Percentiles rank a stretch among this genome's conserved stretches.
phyloP scores from a whole-genome alignment of 2,888 invertebrate species.

The Athalia cordata region DNA sequence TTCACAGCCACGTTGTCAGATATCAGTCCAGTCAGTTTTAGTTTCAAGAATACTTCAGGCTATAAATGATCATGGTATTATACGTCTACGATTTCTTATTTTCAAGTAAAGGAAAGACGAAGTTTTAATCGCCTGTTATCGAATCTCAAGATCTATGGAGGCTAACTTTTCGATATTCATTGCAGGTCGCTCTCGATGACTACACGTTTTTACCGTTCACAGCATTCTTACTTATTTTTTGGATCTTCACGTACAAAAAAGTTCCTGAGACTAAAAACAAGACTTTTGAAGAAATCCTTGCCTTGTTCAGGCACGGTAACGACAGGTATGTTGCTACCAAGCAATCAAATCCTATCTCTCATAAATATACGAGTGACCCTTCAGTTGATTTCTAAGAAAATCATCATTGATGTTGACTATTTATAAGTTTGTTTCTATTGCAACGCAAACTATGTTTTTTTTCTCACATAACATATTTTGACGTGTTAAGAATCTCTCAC shows the following conservation, averaged over 20 bases:
- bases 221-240: slow-evolving; percentile 96
- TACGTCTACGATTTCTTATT: no score
- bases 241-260: slow-evolving; percentile 98
- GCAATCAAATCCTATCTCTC: slow-evolving; percentile 61
- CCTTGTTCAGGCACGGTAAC: slow-evolving; percentile 92
- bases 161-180: slow-evolving; percentile 62
- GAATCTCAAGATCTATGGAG: neutral
- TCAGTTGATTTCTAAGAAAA: slow-evolving; percentile 49
- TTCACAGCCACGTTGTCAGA: no score
- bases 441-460: slow-evolving; percentile 24
- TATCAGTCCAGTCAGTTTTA: no score
- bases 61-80: no score
- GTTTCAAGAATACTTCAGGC: no score
- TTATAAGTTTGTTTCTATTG: neutral
- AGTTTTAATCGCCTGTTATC: neutral
- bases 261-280: slow-evolving; percentile 99
- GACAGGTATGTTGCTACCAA: slow-evolving; percentile 82
- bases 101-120: neutral
- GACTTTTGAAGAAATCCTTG: slow-evolving; percentile 97
- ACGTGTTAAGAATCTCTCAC: neutral
- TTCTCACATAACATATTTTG: slow-evolving; percentile 46
- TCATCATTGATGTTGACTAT: slow-evolving; percentile 48
- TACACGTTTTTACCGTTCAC: slow-evolving; percentile 99
- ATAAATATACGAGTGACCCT: slow-evolving; percentile 54
- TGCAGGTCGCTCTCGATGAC: slow-evolving; percentile 91